phyloP scores from a whole-genome alignment of 2,888 invertebrate genomes.

The Uropetala carovei region DNA sequence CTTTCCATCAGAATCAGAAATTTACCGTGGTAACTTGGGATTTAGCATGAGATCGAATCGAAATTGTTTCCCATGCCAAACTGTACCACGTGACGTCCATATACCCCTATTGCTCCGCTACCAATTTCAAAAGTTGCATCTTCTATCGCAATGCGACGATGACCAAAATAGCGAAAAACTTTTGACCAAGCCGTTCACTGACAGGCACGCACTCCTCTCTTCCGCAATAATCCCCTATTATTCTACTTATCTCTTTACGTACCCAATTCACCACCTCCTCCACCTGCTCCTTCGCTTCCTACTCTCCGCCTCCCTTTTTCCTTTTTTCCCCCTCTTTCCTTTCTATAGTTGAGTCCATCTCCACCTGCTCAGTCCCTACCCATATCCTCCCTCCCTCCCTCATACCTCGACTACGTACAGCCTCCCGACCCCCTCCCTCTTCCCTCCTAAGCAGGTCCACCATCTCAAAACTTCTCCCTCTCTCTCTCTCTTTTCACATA shows the following conservation, averaged over 20 bases:
- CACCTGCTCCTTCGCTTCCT: conserved; percentile 10
- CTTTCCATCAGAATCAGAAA: no score
- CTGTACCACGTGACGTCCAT: no score
- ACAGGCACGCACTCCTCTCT: neutral
- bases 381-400: neutral
- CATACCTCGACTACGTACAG: neutral
- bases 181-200: neutral
- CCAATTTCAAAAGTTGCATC: no score
- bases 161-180: neutral
- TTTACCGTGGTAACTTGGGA: no score
- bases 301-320: neutral
- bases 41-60: no score
- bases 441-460: neutral
- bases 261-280: conserved; percentile 1
- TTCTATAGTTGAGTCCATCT: neutral
- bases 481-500: neutral
- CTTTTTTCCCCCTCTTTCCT: neutral
- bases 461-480: neutral
- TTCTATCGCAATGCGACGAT: neutral
- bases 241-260: conserved; percentile 10
- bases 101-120: no score
- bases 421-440: neutral
- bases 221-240: neutral
- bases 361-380: conserved; percentile 2
- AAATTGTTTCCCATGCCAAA: no score